Percentiles rank a stretch among this genome's conserved stretches.
Evolutionary conservation across 2,888 invertebrate species (phyloP).

Genomic region (Liodrosophila aerea): DNA sequence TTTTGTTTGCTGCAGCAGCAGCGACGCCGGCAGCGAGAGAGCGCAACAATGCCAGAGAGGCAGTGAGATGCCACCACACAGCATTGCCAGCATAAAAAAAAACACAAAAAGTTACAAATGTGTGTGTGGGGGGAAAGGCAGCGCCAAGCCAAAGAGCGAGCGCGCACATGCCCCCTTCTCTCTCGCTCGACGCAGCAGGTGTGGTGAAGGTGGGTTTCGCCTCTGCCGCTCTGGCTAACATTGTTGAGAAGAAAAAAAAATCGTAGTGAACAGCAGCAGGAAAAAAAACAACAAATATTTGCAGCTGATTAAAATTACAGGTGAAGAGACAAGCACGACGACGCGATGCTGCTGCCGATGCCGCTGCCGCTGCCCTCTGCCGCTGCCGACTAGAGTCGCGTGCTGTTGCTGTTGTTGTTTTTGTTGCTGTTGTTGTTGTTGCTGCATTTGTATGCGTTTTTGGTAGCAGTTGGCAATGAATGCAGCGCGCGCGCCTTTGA

Average conservation of each 20-base stretch:
- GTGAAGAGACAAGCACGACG: conserved; percentile 53
- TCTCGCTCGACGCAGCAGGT: conserved; percentile 61
- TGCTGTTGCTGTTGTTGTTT: conserved; percentile 24
- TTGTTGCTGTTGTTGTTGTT: conserved; percentile 23
- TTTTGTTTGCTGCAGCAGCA: conserved; percentile 23
- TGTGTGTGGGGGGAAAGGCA: conserved; percentile 15
- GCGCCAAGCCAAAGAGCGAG: conserved; percentile 34
- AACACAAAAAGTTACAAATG: conserved; percentile 10
- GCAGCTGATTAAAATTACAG: conserved; percentile 72
- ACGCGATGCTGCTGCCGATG: conserved; percentile 9
- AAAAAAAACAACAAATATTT: conserved; percentile 29
- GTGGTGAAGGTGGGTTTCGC: conserved; percentile 62
- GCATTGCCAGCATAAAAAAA: conserved; percentile 55
- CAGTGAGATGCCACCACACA: not conserved
- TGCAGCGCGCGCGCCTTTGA: conserved; percentile 63
- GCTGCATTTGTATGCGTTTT: conserved; percentile 43
- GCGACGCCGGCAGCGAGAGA: conserved; percentile 35
- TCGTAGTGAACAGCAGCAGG: no score
- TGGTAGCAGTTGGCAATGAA: conserved; percentile 64
- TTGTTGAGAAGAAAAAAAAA: conserved; percentile 20
- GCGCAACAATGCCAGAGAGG: conserved; percentile 8
- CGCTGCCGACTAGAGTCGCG: no score
- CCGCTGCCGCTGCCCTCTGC: conserved; percentile 22
- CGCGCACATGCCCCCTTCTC: conserved; percentile 20
- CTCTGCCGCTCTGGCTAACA: conserved; percentile 8